Evolutionary conservation across 2,113 vertebrate species (phyloP), one percentile per base, ranked within the genome.

Genomic region (Suncus etruscus): DNA sequence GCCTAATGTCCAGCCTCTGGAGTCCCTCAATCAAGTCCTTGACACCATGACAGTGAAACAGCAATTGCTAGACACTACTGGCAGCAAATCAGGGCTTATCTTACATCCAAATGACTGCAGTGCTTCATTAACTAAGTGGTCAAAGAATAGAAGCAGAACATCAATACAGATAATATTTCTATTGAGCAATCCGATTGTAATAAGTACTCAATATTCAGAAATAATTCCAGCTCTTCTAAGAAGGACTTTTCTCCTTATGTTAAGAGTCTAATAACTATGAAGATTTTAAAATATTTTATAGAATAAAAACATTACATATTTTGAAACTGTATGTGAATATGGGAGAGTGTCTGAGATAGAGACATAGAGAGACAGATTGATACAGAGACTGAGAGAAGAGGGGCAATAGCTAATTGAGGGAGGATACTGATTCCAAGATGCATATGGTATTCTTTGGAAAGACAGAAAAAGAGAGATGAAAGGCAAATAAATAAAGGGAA

Each of bases 11-110:
- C 84, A 54, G 58, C 87, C 81, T 65, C n/a, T 0, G 45, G 48
- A 77, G 47, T 54, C 86, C 48, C 91, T 92, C 81, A 32, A 11
- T 95, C 83, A 95, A 82, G 39, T 29, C 6, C 63, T 91, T 66
- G 78, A 84, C 47, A 75, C 4, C 27, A 22, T 50, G 45, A n/a
- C 20, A 27, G 9, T 5, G n/a, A 31, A 48, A 80, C 47, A 29
- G 8, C 48, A 18, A 18, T 65, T 73, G 25, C 24, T 78, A 8
- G 32, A 82, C 70, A 31, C n/a, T 75, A 29, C 16, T 75, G 58
- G 73, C 69, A 66, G 50, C 78, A 79, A 84, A 24, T 45, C 85
- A 63, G 8, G 25, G 14, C 65, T 86, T 84, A 18, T 48, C 77
- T 48, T 69, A 45, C 29, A n/a, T 2, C 4, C 29, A 58, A 47